phyloP scores from a whole-genome alignment of 2,888 invertebrate species.

The Geotrupes spiniger region DNA sequence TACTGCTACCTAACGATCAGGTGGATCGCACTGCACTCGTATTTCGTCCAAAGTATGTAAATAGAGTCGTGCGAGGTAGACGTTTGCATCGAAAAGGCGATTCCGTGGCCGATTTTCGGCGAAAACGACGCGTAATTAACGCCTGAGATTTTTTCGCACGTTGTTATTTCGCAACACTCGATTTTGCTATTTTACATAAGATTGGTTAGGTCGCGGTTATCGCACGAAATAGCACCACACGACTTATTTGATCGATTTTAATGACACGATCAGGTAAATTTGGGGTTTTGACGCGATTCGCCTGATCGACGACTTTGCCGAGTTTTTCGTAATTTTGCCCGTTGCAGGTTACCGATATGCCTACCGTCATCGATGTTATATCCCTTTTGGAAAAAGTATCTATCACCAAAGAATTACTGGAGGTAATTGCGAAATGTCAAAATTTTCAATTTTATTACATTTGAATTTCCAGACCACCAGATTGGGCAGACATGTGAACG shows the following conservation, averaged over 20 bases:
- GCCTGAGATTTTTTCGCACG: neutral
- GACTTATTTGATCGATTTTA: no score
- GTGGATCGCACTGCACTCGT: slow-evolving; percentile 43
- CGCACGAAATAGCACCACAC: no score
- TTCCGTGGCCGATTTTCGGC: slow-evolving; percentile 9
- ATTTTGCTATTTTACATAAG: no score
- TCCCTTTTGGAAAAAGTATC: slow-evolving; percentile 86
- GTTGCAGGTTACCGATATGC: slow-evolving; percentile 91
- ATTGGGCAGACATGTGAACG: slow-evolving; percentile 91
- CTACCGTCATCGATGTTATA: slow-evolving; percentile 89
- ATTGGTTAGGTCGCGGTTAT: no score
- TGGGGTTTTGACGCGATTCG: no score
- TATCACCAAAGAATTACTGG: slow-evolving; percentile 87
- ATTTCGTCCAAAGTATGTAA: slow-evolving; percentile 34
- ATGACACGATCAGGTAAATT: no score
- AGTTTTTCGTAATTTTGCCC: slow-evolving; percentile 12
- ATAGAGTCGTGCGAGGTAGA: slow-evolving; percentile 26
- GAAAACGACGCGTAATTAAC: slow-evolving; percentile 3
- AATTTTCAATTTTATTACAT: slow-evolving; percentile 1
- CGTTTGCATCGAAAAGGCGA: neutral
- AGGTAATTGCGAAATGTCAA: slow-evolving; percentile 57
- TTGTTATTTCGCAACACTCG: no score
- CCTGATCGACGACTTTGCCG: no score
- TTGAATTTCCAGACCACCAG: slow-evolving; percentile 74
- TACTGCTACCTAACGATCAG: slow-evolving; percentile 34